Percentiles rank a stretch among this genome's conserved stretches.
phyloP scores from a whole-genome alignment of 2,888 invertebrate genomes.

The Ecliptopera silaceata region DNA sequence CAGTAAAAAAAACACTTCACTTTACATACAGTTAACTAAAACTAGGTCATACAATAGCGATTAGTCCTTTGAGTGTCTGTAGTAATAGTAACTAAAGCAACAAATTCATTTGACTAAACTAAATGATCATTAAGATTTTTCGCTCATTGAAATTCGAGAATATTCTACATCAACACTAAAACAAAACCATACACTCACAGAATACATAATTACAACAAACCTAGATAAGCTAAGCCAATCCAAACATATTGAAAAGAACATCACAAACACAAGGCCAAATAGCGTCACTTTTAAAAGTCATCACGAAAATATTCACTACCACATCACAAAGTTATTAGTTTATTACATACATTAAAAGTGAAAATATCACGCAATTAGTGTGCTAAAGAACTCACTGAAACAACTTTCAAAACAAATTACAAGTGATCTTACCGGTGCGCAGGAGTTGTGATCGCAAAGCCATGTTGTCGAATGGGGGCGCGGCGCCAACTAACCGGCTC shows the following conservation, averaged over 20 bases:
- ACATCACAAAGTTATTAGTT: no score
- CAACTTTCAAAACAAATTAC: slow-evolving; percentile 1
- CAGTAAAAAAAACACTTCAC: no score
- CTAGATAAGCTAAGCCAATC: slow-evolving; percentile 8
- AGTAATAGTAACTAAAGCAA: background rate
- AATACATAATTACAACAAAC: background rate
- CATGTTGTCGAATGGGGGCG: slow-evolving; percentile 73
- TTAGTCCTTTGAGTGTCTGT: background rate
- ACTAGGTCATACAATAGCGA: background rate
- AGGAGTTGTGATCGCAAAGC: slow-evolving; percentile 73
- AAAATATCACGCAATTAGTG: background rate
- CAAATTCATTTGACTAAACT: no score
- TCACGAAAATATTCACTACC: background rate
- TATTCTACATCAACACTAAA: background rate
- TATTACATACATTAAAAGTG: background rate
- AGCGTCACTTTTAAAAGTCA: slow-evolving; percentile 3
- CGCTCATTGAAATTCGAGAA: background rate
- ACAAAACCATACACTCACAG: background rate
- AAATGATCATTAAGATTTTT: background rate
- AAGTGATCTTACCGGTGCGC: slow-evolving; percentile 64
- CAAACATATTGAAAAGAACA: slow-evolving; percentile 17
- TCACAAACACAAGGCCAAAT: slow-evolving; percentile 22
- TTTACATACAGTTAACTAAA: no score
- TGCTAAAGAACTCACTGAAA: background rate
- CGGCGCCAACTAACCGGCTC: slow-evolving; percentile 45